Conservation (phyloP, 2,113 vertebrate species). For the Anarhynchus alexandrinus region DNA sequence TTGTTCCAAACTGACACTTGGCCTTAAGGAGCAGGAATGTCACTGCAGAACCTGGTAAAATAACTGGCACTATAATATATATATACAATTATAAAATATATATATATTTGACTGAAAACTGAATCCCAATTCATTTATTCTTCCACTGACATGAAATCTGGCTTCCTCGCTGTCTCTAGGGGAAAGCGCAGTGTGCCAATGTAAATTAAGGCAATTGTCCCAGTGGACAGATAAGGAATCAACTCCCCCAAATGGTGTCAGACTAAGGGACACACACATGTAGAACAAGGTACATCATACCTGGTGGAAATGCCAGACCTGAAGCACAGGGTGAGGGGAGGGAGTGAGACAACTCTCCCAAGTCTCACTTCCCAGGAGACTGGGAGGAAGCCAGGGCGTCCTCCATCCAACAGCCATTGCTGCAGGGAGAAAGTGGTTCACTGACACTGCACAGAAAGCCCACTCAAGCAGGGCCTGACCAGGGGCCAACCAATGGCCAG, state of each 20-base stretch:
- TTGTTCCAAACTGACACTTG: not conserved
- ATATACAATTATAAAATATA: not conserved
- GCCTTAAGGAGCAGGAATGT: not conserved
- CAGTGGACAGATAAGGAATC: not conserved
- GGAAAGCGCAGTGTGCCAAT: not conserved
- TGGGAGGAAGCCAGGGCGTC: not conserved
- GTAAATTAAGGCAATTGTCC: not conserved
- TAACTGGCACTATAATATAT: not conserved
- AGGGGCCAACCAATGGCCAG: not conserved
- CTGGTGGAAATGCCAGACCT: not conserved
- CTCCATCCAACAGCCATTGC: not conserved
- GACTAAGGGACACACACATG: not conserved
- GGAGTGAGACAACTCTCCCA: not conserved
- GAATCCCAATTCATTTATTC: not conserved
- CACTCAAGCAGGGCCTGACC: not conserved
- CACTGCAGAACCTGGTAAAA: not conserved
- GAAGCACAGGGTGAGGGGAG: not conserved
- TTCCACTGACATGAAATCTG: not conserved
- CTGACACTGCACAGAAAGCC: not conserved
- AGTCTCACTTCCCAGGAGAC: not conserved
- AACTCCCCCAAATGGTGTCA: rapidly evolving
- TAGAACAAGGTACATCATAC: not conserved
- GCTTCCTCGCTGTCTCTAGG: not conserved
- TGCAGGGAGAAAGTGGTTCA: not conserved
- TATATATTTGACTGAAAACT: not conserved